phyloP scores from a whole-genome alignment of 2,888 invertebrate genomes.

The Drosophila parthenogenetica region DNA sequence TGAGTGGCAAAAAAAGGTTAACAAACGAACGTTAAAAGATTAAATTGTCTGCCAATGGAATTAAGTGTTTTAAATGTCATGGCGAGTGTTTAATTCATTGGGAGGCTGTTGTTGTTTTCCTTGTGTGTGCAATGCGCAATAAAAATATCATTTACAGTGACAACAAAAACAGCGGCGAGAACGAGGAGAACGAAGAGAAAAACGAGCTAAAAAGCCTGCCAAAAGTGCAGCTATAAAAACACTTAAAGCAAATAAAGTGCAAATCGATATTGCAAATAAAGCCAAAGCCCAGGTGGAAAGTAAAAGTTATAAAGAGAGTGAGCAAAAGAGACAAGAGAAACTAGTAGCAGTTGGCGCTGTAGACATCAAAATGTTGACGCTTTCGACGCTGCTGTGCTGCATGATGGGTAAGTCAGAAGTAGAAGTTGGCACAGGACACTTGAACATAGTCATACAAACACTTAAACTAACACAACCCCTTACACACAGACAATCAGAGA shows the following conservation, averaged over 20 bases:
- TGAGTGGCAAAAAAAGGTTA: conserved; percentile 50
- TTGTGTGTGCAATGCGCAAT: conserved; percentile 35
- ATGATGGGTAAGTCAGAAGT: conserved; percentile 83
- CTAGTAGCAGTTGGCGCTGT: conserved; percentile 29
- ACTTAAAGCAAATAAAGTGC: conserved; percentile 55
- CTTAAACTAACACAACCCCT: not conserved
- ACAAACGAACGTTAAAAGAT: conserved; percentile 77
- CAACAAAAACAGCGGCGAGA: conserved; percentile 13
- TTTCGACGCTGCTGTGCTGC: conserved; percentile 83
- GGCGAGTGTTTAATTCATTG: conserved; percentile 76
- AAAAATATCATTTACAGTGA: conserved; percentile 58
- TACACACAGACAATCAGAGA: conserved; percentile 8
- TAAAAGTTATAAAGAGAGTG: conserved; percentile 29
- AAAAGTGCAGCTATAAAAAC: conserved; percentile 49
- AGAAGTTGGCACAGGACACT: conserved; percentile 22
- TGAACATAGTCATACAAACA: conserved; percentile 27
- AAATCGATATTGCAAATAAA: conserved; percentile 56
- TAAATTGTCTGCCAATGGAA: conserved; percentile 76
- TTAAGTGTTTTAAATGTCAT: conserved; percentile 78
- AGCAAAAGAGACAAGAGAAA: not conserved
- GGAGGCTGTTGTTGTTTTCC: conserved; percentile 22
- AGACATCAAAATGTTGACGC: conserved; percentile 83
- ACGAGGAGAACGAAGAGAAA: not conserved
- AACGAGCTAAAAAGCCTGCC: conserved; percentile 29
- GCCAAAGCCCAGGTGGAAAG: conserved; percentile 32